Evolutionary conservation across 1,140 invertebrate genomes (phyloP), one percentile per base, ranked within the genome.

Genomic region (Ceratoteleas bidentatus): DNA sequence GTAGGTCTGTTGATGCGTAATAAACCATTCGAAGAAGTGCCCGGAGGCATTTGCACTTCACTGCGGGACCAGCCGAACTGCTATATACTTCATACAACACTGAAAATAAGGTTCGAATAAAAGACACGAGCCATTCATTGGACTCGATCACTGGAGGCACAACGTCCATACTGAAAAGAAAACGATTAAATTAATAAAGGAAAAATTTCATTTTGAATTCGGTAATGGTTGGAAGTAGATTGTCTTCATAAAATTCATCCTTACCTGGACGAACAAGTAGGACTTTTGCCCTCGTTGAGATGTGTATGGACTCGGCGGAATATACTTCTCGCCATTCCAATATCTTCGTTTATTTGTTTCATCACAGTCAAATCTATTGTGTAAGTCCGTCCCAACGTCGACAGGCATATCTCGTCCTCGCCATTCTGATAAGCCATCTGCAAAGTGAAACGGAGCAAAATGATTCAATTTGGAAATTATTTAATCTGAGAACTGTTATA

Each of bases 281-380:
- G 89, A 81, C 89, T 89, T 77, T 91, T 90, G 11, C 89, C 87
- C 79, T 91, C 89, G 34, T 88, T 85, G 15, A 91, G 88, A 80
- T 91, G 87, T 14, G 92, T 89, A 64, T 91, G 91, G 3, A 94
- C 90, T 86, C 93, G 92, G 38, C 98, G 94, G 89, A 98, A 97
- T 84, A 99, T 96, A 62, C 96, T 95, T 52, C 98, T 92, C 9
- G 97, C 95, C 52, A 97, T 98, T 65, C 98, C 98, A 6, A 97
- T 97, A 90, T 99, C 98, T 92, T 99, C 98, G 90, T 99, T 99
- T 78, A 99, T 98, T 94, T 99, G 98, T 91, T 99, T 98, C 97
- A 99, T 98, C 82, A 97, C 95, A 91, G 97, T 96, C 85, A 99
- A 97, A 92, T 99, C 98, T 77, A 99, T 95, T 0, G 97, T 98